phyloP scores from a whole-genome alignment of 2,888 invertebrate species.

The Ceriagrion tenellum region DNA sequence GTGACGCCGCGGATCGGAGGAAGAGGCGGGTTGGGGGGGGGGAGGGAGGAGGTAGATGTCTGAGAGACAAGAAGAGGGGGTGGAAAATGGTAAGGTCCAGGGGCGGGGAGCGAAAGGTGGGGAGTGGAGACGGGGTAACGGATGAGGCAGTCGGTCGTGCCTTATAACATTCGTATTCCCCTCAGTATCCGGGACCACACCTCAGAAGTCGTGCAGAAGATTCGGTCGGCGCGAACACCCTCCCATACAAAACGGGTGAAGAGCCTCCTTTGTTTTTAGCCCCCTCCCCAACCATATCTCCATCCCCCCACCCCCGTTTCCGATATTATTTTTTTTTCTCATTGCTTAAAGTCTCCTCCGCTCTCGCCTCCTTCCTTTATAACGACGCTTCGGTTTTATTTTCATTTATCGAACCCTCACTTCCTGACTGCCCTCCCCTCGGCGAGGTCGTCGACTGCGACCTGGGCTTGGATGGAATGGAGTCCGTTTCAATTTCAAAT shows the following conservation, averaged over 20 bases:
- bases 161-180: conserved; percentile 63
- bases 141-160: conserved; percentile 4
- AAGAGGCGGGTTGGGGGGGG: not conserved
- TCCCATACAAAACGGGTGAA: conserved; percentile 58
- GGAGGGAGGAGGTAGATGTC: not conserved
- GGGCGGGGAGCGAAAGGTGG: not conserved
- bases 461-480: too few relatives aligned
- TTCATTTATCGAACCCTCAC: not conserved
- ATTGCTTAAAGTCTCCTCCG: not conserved
- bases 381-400: too few relatives aligned
- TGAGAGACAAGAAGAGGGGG: not conserved
- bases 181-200: conserved; percentile 66
- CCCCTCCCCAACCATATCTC: not conserved
- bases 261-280: conserved; percentile 34
- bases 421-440: too few relatives aligned
- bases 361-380: too few relatives aligned
- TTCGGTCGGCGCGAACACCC: conserved; percentile 58
- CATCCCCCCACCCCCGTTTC: not conserved
- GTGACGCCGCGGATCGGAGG: not conserved
- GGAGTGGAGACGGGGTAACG: not conserved
- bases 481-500: too few relatives aligned
- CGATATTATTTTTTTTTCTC: not conserved
- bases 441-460: too few relatives aligned
- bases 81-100: too few relatives aligned
- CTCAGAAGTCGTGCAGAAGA: conserved; percentile 63